Base-by-base conservation (phyloP, 1,140 invertebrate species). In the Brachionus sp. region DNA sequence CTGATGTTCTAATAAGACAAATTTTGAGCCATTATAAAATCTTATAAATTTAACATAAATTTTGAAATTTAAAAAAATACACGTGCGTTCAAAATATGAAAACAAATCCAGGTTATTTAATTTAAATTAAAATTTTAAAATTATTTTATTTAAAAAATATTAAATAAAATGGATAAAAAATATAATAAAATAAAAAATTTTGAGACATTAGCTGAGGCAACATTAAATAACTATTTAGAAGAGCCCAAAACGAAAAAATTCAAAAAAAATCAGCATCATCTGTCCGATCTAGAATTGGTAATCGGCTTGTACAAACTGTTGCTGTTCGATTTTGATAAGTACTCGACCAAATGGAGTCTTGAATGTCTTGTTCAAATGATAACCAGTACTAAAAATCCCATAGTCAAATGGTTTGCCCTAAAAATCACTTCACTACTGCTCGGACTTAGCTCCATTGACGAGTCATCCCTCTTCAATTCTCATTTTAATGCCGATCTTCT, bases 341-440 rank as follows among this genome's bases (percentile, higher is more conserved):
- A 80, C 25, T 37, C 77, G 19, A 62, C 33, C 25, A 57, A 44
- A 80, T 80, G 77, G 77, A 62, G 57, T 80, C 50, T 57, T 16
- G 37, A 46, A 9, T 35, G 16, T n/a, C n/a, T 80, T 6, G n/a
- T 42, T 7, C 23, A 3, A 16, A 5, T 80, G 0, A 3, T 23
- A 3, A 66, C 2, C 10, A n/a, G 10, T 6, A 16, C 29, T 0
- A 44, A 62, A 42, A 53, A 53, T 5, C 19, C 75, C 33, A 4
- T 80, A 2, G 35, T 35, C 46, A 66, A 80, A 37, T 80, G 77
- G 77, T 80, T 80, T 16, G 12, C 6, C 3, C 50, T 80, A 1
- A 80, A 66, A 44, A 80, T 66, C 12, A 39, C n/a, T 16, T 80
- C 50, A 0, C 25, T 80, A 9, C 16, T 80, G 39, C 50, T 80